phyloP scores from a whole-genome alignment of 2,888 invertebrate genomes.

The Lymantria monacha region DNA sequence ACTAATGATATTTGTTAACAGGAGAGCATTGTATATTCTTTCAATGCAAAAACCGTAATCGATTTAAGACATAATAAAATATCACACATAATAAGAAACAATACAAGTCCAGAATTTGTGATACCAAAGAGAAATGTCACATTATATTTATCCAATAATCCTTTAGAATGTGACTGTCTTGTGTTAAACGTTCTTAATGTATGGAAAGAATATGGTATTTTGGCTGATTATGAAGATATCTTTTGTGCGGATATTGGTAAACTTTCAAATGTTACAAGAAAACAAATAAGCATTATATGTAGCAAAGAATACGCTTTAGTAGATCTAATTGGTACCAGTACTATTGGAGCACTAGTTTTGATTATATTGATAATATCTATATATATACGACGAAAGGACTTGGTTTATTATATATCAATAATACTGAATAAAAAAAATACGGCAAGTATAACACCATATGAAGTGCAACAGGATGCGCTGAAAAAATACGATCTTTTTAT shows the following conservation, averaged over 20 bases:
- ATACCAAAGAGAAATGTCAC: background rate
- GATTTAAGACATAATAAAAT: background rate
- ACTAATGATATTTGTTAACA: background rate
- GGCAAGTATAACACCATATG: background rate
- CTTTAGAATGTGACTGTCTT: background rate
- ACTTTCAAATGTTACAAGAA: background rate
- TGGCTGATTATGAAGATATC: background rate
- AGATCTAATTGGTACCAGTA: background rate
- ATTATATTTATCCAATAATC: background rate
- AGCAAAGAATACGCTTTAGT: background rate
- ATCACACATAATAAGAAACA: background rate
- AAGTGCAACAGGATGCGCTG: background rate
- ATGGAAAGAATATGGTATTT: background rate
- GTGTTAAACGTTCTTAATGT: background rate
- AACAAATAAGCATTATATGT: background rate
- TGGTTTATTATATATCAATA: background rate
- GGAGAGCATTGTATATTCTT: background rate
- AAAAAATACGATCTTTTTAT: background rate
- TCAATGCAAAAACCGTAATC: background rate
- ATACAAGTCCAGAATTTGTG: background rate
- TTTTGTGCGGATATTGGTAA: background rate
- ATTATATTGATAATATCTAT: background rate
- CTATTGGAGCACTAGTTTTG: background rate
- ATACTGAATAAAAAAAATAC: background rate
- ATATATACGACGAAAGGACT: background rate